Conservation (phyloP, 1,140 invertebrate species). For the Eubasilissa regina region DNA sequence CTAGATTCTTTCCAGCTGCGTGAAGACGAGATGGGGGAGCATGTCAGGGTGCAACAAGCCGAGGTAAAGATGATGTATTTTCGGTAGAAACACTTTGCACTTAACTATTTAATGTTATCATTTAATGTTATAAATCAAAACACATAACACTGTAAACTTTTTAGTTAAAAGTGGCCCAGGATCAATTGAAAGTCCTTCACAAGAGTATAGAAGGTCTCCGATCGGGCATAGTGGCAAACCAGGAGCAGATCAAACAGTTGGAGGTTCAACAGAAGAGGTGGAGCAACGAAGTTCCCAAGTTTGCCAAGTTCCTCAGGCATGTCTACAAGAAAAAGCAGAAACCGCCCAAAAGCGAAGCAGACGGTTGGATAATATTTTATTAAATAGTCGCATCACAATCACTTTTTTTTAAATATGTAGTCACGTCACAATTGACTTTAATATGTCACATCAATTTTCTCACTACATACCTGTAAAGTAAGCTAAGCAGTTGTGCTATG, state of each 20-base stretch:
- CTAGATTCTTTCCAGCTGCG: slow-evolving; percentile 82
- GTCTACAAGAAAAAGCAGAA: slow-evolving; percentile 86
- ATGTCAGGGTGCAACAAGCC: slow-evolving; percentile 75
- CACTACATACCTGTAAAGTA: too few relatives aligned
- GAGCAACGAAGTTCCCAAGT: slow-evolving; percentile 79
- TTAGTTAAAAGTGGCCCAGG: slow-evolving; percentile 67
- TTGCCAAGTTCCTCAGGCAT: slow-evolving; percentile 80
- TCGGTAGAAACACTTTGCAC: too few relatives aligned
- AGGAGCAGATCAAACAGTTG: slow-evolving; percentile 74
- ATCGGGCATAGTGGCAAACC: slow-evolving; percentile 73
- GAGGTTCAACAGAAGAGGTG: slow-evolving; percentile 73
- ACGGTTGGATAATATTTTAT: slow-evolving; percentile 61
- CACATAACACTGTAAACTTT: neutral
- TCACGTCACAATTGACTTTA: too few relatives aligned
- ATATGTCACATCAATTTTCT: too few relatives aligned
- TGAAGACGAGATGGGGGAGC: slow-evolving; percentile 78
- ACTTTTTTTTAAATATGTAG: too few relatives aligned
- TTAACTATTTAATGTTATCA: too few relatives aligned
- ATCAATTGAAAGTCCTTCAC: slow-evolving; percentile 71
- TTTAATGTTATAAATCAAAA: too few relatives aligned
- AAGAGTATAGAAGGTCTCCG: slow-evolving; percentile 74
- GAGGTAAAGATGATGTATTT: slow-evolving; percentile 65
- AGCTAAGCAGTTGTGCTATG: too few relatives aligned
- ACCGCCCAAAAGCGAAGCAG: slow-evolving; percentile 68
- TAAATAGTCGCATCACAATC: neutral